Conservation (phyloP, 2,888 invertebrate genomes). For the Melikaiella ostensackeni region DNA sequence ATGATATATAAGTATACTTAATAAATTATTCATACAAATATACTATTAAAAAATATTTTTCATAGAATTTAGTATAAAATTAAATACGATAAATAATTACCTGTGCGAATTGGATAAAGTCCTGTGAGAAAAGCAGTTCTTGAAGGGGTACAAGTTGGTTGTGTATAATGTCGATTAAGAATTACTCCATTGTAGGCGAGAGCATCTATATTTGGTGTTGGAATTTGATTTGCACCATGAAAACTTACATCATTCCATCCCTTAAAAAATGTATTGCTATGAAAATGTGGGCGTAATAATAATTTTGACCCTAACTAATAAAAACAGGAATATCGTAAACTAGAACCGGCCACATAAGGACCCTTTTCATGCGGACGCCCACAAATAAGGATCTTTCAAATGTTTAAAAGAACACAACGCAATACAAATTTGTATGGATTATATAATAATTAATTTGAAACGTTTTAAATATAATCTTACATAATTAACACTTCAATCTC, state of each 20-base stretch:
- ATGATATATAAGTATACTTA: no score
- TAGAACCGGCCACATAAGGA: no score
- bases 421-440: neutral
- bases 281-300: neutral
- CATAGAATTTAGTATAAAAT: no score
- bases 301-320: no score
- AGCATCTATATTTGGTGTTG: constrained; percentile 93
- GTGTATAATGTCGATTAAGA: constrained; percentile 90
- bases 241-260: constrained; percentile 96
- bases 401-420: neutral
- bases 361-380: no score
- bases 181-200: constrained; percentile 90
- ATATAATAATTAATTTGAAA: neutral
- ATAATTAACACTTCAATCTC: no score
- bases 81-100: constrained; percentile 53
- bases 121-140: constrained; percentile 90
- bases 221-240: constrained; percentile 91
- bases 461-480: no score
- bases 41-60: no score
- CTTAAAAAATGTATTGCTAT: constrained; percentile 69
- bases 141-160: constrained; percentile 91
- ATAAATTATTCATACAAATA: no score
- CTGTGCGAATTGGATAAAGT: constrained; percentile 88
- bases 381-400: no score
- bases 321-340: no score